Evolutionary conservation across 2,888 invertebrate species (phyloP).

Genomic region (Pandemis heparana): DNA sequence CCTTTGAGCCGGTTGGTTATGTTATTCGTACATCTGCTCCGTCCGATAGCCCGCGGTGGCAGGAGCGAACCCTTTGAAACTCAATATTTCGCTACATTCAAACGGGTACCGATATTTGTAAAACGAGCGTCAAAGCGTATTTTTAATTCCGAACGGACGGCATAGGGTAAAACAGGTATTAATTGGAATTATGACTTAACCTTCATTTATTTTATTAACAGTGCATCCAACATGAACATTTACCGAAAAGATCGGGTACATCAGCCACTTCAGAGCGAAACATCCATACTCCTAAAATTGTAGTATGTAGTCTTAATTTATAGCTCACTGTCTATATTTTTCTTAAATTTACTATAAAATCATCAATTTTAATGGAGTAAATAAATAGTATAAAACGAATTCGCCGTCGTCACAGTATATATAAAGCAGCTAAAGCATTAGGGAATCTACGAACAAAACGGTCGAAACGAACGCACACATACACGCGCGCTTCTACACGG

Average conservation of each 20-base stretch:
- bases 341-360: not conserved
- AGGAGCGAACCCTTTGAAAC: conserved; percentile 22
- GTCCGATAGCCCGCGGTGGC: conserved; percentile 1
- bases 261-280: too few species aligned
- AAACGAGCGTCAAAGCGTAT: conserved; percentile 26
- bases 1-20: conserved; percentile 2
- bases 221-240: not conserved
- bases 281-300: too few species aligned
- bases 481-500: too few species aligned
- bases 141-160: conserved; percentile 17
- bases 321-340: too few species aligned
- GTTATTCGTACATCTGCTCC: conserved; percentile 10
- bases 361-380: not conserved
- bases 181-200: not conserved
- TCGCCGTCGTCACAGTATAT: too few species aligned
- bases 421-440: too few species aligned
- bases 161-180: conserved; percentile 1
- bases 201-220: not conserved
- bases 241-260: too few species aligned
- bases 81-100: conserved; percentile 15
- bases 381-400: too few species aligned
- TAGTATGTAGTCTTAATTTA: too few species aligned
- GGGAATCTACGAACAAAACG: too few species aligned
- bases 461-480: too few species aligned
- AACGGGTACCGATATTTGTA: conserved; percentile 15